A percentile compares a stretch with the other conserved stretches of the same genome.
phyloP scores from a whole-genome alignment of 1,140 invertebrate genomes.

The Lepidurus couesii region DNA sequence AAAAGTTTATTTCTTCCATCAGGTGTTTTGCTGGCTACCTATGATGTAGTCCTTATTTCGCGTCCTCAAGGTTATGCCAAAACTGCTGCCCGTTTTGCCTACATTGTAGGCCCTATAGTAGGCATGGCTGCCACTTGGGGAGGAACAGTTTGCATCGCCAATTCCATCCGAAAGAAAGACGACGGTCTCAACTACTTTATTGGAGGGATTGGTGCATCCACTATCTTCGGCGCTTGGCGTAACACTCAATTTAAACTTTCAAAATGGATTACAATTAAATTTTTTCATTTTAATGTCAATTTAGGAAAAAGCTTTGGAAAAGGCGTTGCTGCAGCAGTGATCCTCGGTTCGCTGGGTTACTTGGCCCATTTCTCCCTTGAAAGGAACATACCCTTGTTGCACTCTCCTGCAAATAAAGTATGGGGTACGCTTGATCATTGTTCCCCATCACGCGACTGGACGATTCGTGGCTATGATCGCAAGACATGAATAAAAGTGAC shows the following conservation, averaged over 20 bases:
- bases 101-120: slow-evolving; percentile 53
- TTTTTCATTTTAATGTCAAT: not conserved
- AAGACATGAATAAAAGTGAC: not conserved
- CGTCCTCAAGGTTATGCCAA: slow-evolving; percentile 51
- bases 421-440: not conserved
- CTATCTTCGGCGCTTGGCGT: slow-evolving; percentile 53
- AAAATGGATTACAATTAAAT: not conserved
- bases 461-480: slow-evolving; percentile 1
- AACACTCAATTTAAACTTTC: slow-evolving; percentile 39
- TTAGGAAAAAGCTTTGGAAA: not conserved
- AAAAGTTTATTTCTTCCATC: not conserved
- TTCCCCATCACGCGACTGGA: not conserved
- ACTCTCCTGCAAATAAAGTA: not conserved
- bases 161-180: slow-evolving; percentile 57
- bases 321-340: slow-evolving; percentile 1
- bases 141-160: slow-evolving; percentile 52
- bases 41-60: slow-evolving; percentile 54
- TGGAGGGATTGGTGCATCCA: slow-evolving; percentile 54
- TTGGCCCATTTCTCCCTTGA: not conserved
- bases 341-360: not conserved
- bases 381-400: not conserved
- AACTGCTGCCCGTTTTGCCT: slow-evolving; percentile 48
- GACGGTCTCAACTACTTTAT: slow-evolving; percentile 52
- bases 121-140: slow-evolving; percentile 60
- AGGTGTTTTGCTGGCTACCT: slow-evolving; percentile 47